These are phyloP conservation scores for Corythaixoides concolor DNA, from an alignment of 2,113 vertebrate species.

Conservation along the genomic window DNA sequence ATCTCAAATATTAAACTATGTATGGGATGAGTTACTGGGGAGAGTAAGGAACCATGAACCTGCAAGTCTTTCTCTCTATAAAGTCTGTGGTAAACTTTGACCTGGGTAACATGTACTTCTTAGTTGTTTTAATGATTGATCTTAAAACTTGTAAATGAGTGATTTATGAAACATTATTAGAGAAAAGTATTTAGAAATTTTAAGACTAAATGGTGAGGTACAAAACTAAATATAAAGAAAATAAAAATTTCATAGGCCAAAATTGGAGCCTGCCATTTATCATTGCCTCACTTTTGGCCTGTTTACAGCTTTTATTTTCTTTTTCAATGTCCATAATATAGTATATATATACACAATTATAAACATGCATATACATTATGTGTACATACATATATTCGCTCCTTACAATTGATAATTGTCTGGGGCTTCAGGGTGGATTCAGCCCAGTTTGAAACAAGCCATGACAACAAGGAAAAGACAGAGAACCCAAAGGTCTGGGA, in stretches of 20 bases:
- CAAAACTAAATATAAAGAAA: neutral
- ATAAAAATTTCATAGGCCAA: neutral
- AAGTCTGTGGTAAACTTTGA: neutral
- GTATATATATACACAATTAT: neutral
- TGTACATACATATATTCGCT: neutral
- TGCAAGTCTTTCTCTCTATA: neutral
- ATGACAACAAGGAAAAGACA: neutral
- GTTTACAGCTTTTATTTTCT: neutral
- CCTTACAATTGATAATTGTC: neutral
- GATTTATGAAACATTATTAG: neutral
- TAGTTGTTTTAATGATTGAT: neutral
- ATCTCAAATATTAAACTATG: constrained; percentile 10
- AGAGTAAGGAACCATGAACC: constrained; percentile 3
- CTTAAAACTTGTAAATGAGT: neutral
- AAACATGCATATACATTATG: neutral
- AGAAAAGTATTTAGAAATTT: neutral
- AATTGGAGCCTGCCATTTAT: neutral
- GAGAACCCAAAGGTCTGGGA: neutral
- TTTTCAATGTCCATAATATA: neutral
- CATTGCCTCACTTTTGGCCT: neutral
- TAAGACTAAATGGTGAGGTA: neutral
- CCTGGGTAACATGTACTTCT: neutral
- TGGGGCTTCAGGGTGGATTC: neutral
- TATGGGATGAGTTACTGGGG: constrained; percentile 4
- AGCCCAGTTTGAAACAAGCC: neutral